Evolutionary conservation across 2,888 invertebrate species (phyloP), one percentile per base, ranked within the genome.

Genomic region (Pocota personata): DNA sequence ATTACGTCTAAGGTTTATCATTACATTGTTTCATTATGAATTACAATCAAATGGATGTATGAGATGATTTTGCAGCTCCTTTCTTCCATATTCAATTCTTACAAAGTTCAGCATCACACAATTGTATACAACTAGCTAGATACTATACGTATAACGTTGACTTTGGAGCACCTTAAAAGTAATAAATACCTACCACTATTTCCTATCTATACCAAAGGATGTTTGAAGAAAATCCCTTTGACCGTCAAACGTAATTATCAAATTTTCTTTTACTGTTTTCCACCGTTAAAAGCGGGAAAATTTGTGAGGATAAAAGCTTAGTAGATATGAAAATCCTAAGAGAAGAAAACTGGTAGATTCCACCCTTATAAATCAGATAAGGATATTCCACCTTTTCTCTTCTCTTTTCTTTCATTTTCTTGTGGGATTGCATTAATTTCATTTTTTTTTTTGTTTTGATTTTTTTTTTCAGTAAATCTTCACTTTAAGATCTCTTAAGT

Each of bases 301-400:
- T 52, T 37, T 52, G 35, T 27, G 19, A 6, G 57, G 66, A 60
- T 80, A 66, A 82, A 76, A 82, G 66, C 75, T 58, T 75, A 55
- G 66, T 40, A 58, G 50, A 60, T 66, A 73, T 66, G 58, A 43
- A 66, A 58, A 73, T 66, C 43, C 27, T 30, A 37, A 46, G 32
- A 67, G 62, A 58, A 50, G 35, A n/a, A 73, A 67, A 24, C 55
- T 66, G 52, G 35, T 46, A 69, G 76, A 80, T 80, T 58, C 64
- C 79, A 80, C 79, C 79, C 73, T 50, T 66, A 82, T 82, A 75
- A 82, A 82, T 62, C 75, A 69, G 82, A 75, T 82, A 76, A 75
- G 75, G 55, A 46, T 76, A 69, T 62, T 69, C 27, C 75, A 82
- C 75, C 67, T 75, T 82, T 60, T 76, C 55, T 52, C 52, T 80